phyloP scores from a whole-genome alignment of 2,888 invertebrate genomes.

The Lordiphosa andalusiaca region DNA sequence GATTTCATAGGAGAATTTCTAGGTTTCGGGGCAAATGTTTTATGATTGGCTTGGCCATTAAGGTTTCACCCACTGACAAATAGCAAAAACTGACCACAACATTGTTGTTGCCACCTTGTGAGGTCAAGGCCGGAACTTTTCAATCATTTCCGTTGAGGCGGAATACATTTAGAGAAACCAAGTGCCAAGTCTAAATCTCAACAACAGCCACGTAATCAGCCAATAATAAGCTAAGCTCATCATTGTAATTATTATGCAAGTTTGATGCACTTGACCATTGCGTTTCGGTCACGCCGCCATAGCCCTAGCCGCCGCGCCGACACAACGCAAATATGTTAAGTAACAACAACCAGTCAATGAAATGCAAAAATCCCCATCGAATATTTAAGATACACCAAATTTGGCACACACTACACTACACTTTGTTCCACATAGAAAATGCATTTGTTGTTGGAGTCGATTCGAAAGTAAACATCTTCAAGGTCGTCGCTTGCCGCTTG shows the following conservation, averaged over 20 bases:
- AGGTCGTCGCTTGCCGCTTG: slow-evolving; percentile 35
- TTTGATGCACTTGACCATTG: slow-evolving; percentile 20
- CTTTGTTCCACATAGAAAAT: slow-evolving; percentile 24
- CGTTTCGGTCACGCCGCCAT: slow-evolving; percentile 16
- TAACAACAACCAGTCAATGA: slow-evolving; percentile 34
- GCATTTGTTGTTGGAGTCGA: slow-evolving; percentile 16
- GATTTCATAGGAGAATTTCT: no score
- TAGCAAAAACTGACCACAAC: no score
- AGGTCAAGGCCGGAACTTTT: no score
- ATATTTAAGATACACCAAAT: neutral
- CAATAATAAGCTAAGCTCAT: neutral
- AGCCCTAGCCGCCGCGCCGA: neutral
- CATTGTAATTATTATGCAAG: slow-evolving; percentile 4
- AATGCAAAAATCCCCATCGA: slow-evolving; percentile 8
- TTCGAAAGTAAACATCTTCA: slow-evolving; percentile 10
- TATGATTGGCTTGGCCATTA: no score
- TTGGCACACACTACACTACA: slow-evolving; percentile 2
- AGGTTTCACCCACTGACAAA: no score
- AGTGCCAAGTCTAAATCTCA: slow-evolving; percentile 6
- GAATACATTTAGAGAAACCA: no score
- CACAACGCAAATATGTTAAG: no score
- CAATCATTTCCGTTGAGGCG: no score
- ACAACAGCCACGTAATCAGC: neutral
- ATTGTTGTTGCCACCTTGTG: no score
- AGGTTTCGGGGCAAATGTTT: no score